phyloP scores from a whole-genome alignment of 2,888 invertebrate species.

The Eledona agricola region DNA sequence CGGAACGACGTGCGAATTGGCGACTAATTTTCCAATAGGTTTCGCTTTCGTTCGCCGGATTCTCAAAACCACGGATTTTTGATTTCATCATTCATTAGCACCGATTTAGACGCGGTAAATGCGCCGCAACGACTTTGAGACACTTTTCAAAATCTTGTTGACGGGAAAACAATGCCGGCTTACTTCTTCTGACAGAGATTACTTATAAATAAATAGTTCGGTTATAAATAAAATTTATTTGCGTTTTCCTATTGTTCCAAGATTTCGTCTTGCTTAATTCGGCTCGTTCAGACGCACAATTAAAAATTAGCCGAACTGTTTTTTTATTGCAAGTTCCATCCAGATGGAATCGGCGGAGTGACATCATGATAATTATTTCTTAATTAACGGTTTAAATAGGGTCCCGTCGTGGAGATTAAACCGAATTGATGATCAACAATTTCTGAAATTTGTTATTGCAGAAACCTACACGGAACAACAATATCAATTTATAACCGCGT shows the following conservation, averaged over 20 bases:
- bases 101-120: no score
- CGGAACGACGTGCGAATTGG: conserved; percentile 17
- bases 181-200: conserved; percentile 15
- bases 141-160: no score
- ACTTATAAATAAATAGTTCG: conserved; percentile 20
- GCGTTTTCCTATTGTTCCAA: conserved; percentile 13
- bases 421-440: conserved; percentile 10
- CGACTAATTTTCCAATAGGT: conserved; percentile 4
- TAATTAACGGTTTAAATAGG: conserved; percentile 29
- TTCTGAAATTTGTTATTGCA: no score
- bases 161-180: no score
- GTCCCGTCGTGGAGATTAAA: conserved; percentile 8
- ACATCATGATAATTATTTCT: conserved; percentile 27
- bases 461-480: no score
- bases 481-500: no score
- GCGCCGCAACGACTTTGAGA: no score
- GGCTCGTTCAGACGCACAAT: no score
- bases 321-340: conserved; percentile 39
- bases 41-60: conserved; percentile 4
- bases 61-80: conserved; percentile 5
- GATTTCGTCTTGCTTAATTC: no score
- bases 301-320: no score
- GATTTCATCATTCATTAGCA: no score
- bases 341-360: conserved; percentile 40
- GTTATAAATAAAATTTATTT: conserved; percentile 20